Percentiles rank a stretch among this genome's conserved stretches.
These are phyloP conservation scores for Cryptocephalus primarius DNA, from an alignment of 2,888 invertebrate species.

Conservation along the genomic window DNA sequence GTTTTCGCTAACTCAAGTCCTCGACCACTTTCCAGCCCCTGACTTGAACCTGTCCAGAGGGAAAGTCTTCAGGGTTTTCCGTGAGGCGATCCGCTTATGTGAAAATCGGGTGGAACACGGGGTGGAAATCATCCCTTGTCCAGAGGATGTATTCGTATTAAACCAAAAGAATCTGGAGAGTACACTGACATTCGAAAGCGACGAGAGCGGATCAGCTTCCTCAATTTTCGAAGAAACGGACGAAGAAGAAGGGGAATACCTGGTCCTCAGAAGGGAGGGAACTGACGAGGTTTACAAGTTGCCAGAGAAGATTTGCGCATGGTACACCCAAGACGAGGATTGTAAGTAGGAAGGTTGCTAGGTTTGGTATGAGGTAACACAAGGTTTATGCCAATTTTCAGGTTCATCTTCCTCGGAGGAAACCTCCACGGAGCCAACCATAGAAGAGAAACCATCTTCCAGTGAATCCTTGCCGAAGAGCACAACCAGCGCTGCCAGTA, in stretches of 20 bases:
- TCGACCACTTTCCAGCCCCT: constrained; percentile 6
- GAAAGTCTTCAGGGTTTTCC: constrained; percentile 27
- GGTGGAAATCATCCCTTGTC: constrained; percentile 19
- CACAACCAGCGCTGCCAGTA: too few relatives aligned
- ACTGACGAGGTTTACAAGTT: constrained; percentile 15
- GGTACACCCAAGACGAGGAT: constrained; percentile 10
- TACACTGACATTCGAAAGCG: background rate
- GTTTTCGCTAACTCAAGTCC: too few relatives aligned
- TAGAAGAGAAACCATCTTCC: background rate
- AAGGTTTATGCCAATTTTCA: too few relatives aligned
- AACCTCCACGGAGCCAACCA: constrained; percentile 10
- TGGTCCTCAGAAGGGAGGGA: constrained; percentile 15
- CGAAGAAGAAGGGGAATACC: constrained; percentile 1
- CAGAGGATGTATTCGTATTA: constrained; percentile 23
- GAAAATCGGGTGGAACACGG: constrained; percentile 28
- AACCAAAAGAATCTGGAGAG: background rate
- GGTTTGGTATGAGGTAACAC: too few relatives aligned
- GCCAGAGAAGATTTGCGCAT: constrained; percentile 13
- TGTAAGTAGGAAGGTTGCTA: constrained; percentile 7
- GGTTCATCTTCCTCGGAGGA: constrained; percentile 15
- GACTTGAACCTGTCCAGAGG: constrained; percentile 23
- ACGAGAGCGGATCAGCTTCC: background rate
- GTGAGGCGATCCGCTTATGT: constrained; percentile 27
- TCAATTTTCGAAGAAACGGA: background rate
- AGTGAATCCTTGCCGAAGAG: background rate